Evolutionary conservation across 1,140 invertebrate species (phyloP), one percentile per base, ranked within the genome.

Genomic region (Bombus turneri): DNA sequence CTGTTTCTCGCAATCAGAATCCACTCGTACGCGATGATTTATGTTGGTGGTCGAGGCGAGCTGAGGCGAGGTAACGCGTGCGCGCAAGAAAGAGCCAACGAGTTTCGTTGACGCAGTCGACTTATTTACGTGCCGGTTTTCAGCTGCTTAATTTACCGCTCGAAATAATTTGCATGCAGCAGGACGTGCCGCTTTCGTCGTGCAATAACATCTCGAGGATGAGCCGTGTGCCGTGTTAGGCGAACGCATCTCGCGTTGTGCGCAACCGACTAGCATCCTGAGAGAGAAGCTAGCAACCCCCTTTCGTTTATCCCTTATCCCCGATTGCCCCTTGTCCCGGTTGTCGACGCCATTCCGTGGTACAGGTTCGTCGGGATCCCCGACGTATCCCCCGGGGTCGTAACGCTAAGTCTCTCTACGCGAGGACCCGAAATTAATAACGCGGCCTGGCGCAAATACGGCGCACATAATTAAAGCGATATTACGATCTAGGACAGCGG

Each of bases 191-290:
- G 5, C 34, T 78, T 79, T 85, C 79, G 76, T 89, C 82, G 91
- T 86, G 92, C 92, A 93, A 93, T 94, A 94, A 93, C 91, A 93
- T 94, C 91, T 93, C 92, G 91, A 94, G 93, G 92, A 93, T 93
- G 92, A 93, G 92, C 90, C 88, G 92, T 84, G 83, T 72, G 83
- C 86, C 75, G 91, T 76, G 90, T 91, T 69, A 59, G 81, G 81
- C 88, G 88, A 83, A 90, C 86, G 92, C 80, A 90, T 53, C 18
- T 18, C 66, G 81, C 81, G 71, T 78, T 43, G 6, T 15, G 25
- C 73, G 62, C 79, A 83, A 74, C 81, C 83, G 80, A 71, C 86
- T 57, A 62, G 73, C 80, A 83, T 76, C 83, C 80, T 74, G 66
- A 41, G 68, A 77, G 73, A 34, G 18, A 57, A 39, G 64, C 47